Evolutionary conservation across 2,113 vertebrate genomes (phyloP), one percentile per base, ranked within the genome.

Genomic region (Rhizomys pruinosus): DNA sequence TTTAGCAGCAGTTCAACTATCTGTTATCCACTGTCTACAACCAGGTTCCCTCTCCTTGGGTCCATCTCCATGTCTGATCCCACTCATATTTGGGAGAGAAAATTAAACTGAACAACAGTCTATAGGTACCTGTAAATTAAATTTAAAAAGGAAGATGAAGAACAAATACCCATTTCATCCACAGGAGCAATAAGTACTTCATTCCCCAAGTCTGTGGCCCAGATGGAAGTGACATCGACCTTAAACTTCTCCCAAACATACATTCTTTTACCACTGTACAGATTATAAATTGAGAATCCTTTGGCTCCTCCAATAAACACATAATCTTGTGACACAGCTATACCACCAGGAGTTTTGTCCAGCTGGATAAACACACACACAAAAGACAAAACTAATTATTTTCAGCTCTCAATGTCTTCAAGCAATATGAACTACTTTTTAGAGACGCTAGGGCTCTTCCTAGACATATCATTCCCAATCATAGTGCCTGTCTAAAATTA

Each of bases 151-250:
- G 23, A 57, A 20, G 47, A 52, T 52, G 8, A 93, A 34, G 22
- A 42, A 86, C 37, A 64, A 66, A 78, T 95, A 99, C 99, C 99
- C 97, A 98, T 98, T 88, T 99, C 98, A 98, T 99, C 99, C 96
- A 99, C 93, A 23, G 98, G 97, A 74, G 97, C 96, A 7, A 99
- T 94, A 55, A 99, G 89, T 57, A 86, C 42, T 2, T 92, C 94
- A 0, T 88, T 97, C 78, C 97, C 97, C 86, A 98, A n/a, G 59
- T 96, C 94, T 0, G 90, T 97, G 90, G 98, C 97, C 25, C 64
- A 97, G 96, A 99, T 91, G 89, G 96, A 97, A 57, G 97, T 98
- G 29, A 99, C 97, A 92, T 99, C 99, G 0, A 96, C 84, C 17
- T 89, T 97, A 59, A 96, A 93, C 92, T 97, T 96, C 68, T 98